phyloP scores from a whole-genome alignment of 2,888 invertebrate species.

The Drosophila niveifrons region DNA sequence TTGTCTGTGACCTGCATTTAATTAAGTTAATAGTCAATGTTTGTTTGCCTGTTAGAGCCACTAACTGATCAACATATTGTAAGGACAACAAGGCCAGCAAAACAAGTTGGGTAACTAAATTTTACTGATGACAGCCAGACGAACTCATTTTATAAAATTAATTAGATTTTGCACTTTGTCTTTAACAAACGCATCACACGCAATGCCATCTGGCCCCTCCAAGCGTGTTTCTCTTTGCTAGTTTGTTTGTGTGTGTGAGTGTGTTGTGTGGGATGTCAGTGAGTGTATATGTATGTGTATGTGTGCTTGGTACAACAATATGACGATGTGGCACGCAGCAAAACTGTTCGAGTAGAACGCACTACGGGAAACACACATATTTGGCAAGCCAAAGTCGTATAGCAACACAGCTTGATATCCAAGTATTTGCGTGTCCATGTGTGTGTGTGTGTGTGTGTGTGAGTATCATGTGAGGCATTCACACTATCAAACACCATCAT shows the following conservation, averaged over 20 bases:
- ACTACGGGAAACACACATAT: slow-evolving; percentile 35
- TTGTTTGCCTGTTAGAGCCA: background rate
- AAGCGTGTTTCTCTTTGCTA: background rate
- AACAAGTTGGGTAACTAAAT: slow-evolving; percentile 56
- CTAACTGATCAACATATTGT: slow-evolving; percentile 3
- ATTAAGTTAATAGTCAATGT: background rate
- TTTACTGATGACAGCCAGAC: slow-evolving; percentile 50
- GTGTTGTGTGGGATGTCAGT: background rate
- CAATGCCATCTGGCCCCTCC: slow-evolving; percentile 11
- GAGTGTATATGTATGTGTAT: slow-evolving; percentile 7
- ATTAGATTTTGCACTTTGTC: slow-evolving; percentile 66
- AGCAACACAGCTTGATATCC: slow-evolving; percentile 15
- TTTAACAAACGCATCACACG: slow-evolving; percentile 41
- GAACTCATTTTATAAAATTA: slow-evolving; percentile 73
- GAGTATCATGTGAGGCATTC: slow-evolving; percentile 31
- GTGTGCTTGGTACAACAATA: slow-evolving; percentile 32
- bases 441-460: background rate
- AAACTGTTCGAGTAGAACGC: slow-evolving; percentile 21
- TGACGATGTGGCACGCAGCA: slow-evolving; percentile 51
- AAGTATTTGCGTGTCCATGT: slow-evolving; percentile 6
- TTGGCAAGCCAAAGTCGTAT: slow-evolving; percentile 31
- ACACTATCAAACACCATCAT: slow-evolving; percentile 38
- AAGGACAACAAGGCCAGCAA: slow-evolving; percentile 2
- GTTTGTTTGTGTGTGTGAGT: background rate
- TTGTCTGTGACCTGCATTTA: background rate